Evolutionary conservation across 1,140 invertebrate species (phyloP), one percentile per base, ranked within the genome.

Genomic region (Drosophila mauritiana): DNA sequence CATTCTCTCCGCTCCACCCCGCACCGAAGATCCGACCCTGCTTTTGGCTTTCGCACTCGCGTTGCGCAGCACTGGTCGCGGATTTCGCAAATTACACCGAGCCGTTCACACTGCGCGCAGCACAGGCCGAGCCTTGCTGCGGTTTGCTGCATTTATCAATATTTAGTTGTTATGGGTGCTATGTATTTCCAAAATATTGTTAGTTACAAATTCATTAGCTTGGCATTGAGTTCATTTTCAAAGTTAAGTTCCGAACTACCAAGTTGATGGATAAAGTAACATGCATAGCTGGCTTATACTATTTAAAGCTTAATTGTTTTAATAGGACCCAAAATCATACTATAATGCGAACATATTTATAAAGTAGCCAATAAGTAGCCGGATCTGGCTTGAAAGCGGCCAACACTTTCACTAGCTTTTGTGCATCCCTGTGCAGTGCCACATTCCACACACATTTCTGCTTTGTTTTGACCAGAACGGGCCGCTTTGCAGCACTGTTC

Each of bases 1-100:
- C 78, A 85, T 81, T 85, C 79, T 84, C 78, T 82, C 61, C 78
- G 73, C 57, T 80, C 78, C 65, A 15, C 64, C 39, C 64, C 27
- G 27, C 73, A 54, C 78, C 68, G 25, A 22, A 53, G 62, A 36
- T 54, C 62, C 53, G 70, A 75, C 84, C 37, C n/a, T 80, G 70
- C 63, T 58, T 68, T 70, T 73, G 61, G 69, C 34, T 53, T 57
- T 63, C 56, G 55, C 51, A 25, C 2, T 11, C 2, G 17, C 62
- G 58, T 70, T 86, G 72, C 48, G 15, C 83, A 88, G 62, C 83
- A 88, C 83, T 86, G 70, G 13, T 46, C 17, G 31, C 48, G 49
- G 31, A 69, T 68, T 74, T 82, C 42, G 70, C 83, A 73, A 86
- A 34, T 52, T 20, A 46, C 15, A 25, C 5, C 20, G 1, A 20